A percentile compares a stretch with the other conserved stretches of the same genome.
phyloP scores from a whole-genome alignment of 2,888 invertebrate genomes.

The Acrocera orbiculus region DNA sequence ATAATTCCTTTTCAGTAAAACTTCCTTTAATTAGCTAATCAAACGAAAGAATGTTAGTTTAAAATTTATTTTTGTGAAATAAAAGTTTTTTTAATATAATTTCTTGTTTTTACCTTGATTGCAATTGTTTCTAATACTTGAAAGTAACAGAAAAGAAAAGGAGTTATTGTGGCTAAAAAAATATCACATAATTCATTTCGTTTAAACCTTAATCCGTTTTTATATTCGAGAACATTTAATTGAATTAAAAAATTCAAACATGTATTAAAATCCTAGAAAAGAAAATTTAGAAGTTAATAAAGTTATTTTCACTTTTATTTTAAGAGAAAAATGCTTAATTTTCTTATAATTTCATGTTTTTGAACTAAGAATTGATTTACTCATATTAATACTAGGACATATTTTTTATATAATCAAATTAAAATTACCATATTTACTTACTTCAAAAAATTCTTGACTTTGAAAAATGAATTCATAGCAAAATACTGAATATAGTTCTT shows the following conservation, averaged over 20 bases:
- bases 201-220: slow-evolving; percentile 26
- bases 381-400: too few species aligned
- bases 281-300: too few species aligned
- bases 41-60: too few species aligned
- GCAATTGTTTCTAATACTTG: slow-evolving; percentile 33
- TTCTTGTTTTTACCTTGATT: too few species aligned
- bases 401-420: background rate
- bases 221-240: slow-evolving; percentile 21
- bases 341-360: too few species aligned
- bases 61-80: too few species aligned
- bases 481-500: slow-evolving; percentile 35
- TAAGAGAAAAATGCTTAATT: too few species aligned
- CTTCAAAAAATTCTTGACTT: too few species aligned
- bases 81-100: too few species aligned
- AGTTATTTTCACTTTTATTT: too few species aligned
- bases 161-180: slow-evolving; percentile 41
- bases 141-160: slow-evolving; percentile 46
- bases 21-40: too few species aligned
- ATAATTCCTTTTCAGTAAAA: slow-evolving; percentile 35
- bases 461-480: slow-evolving; percentile 46
- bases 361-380: too few species aligned
- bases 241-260: slow-evolving; percentile 18
- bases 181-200: slow-evolving; percentile 33
- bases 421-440: slow-evolving; percentile 13
- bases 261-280: background rate